phyloP scores from a whole-genome alignment of 2,797 vertebrate genomes.

The Microctenopoma steveboyesi region DNA sequence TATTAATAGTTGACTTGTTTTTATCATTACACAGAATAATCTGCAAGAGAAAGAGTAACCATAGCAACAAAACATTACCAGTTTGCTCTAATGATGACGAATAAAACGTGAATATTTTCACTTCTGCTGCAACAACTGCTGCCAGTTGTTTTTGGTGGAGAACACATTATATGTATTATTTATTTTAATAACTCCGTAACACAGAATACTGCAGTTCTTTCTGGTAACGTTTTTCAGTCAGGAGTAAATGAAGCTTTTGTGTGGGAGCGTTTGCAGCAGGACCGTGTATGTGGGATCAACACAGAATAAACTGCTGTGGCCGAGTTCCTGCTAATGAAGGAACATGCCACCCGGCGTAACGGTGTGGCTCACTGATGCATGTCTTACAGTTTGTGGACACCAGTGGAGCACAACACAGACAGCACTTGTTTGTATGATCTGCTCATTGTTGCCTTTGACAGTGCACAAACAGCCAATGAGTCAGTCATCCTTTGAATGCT shows the following conservation, averaged over 20 bases:
- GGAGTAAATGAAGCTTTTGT: not conserved
- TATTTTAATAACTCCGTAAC: too few species aligned
- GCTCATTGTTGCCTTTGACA: not conserved
- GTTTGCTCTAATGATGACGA: not conserved
- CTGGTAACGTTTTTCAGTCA: not conserved
- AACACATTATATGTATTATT: too few species aligned
- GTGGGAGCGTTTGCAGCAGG: not conserved
- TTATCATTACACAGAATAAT: not conserved
- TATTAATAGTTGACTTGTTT: too few species aligned
- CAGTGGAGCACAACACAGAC: not conserved
- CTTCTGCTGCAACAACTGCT: too few species aligned
- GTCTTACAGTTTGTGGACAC: not conserved
- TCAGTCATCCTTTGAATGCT: slow-evolving; percentile 1
- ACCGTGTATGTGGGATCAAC: not conserved
- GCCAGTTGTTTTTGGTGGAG: too few species aligned
- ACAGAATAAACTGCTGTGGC: not conserved
- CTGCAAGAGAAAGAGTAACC: not conserved
- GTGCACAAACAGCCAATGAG: not conserved
- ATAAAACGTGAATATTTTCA: not conserved
- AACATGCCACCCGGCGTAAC: not conserved
- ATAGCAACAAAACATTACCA: not conserved
- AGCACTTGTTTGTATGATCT: not conserved
- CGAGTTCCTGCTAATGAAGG: not conserved
- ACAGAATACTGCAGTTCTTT: not conserved
- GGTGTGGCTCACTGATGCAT: not conserved